Evolutionary conservation across 2,113 vertebrate genomes (phyloP).

Genomic region (Heloderma charlesbogerti): DNA sequence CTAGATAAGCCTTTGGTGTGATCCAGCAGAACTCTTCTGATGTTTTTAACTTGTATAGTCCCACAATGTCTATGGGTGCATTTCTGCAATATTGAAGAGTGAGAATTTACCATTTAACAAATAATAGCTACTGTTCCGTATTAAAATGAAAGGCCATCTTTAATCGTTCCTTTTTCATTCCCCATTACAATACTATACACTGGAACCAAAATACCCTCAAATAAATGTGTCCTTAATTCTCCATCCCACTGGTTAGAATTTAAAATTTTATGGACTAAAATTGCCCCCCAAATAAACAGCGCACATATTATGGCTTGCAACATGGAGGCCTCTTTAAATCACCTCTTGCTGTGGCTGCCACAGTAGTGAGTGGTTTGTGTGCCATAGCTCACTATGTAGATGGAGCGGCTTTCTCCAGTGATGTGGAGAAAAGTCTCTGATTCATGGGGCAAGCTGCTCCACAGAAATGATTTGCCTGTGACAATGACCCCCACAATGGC

Average conservation of each 20-base stretch:
- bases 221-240: too few relatives aligned
- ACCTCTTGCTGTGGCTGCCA: neutral
- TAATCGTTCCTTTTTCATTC: neutral
- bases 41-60: neutral
- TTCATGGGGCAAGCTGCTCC: too few relatives aligned
- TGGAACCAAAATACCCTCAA: neutral
- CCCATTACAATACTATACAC: neutral
- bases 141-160: neutral
- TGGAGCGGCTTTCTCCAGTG: too few relatives aligned
- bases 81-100: neutral
- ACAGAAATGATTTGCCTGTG: neutral
- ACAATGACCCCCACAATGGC: neutral
- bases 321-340: neutral
- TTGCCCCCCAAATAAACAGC: neutral
- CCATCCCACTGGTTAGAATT: neutral
- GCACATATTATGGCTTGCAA: neutral
- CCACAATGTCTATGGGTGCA: neutral
- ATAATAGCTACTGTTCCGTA: neutral
- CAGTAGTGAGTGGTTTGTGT: neutral
- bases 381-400: too few relatives aligned
- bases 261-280: neutral
- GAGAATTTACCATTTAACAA: neutral
- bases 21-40: too few relatives aligned
- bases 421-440: too few relatives aligned
- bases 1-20: too few relatives aligned